These are phyloP conservation scores for Lasioglossum morio DNA, from an alignment of 2,888 invertebrate genomes.

Conservation along the genomic window DNA sequence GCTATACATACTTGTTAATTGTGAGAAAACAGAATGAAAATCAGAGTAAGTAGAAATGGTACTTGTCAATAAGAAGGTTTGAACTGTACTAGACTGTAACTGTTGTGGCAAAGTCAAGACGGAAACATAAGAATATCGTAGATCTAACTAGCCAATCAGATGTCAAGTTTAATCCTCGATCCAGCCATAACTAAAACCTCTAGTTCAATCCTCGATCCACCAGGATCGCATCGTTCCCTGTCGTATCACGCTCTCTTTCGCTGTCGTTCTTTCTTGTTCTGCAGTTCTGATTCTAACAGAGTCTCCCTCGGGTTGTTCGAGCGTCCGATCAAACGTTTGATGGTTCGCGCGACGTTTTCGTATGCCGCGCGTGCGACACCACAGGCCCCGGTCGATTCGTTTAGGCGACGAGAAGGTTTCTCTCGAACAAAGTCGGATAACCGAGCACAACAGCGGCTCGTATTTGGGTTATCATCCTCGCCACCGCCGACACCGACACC, in stretches of 20 bases:
- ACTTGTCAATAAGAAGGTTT: too few species aligned
- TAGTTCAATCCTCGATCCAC: not conserved
- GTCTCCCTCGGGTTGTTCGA: not conserved
- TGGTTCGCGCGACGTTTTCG: not conserved
- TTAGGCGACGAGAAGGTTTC: conserved; percentile 46
- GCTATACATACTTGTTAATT: too few species aligned
- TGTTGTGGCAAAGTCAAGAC: too few species aligned
- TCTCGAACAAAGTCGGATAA: conserved; percentile 60
- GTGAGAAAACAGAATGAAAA: too few species aligned
- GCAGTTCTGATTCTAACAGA: not conserved
- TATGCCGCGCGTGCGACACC: not conserved
- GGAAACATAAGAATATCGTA: too few species aligned
- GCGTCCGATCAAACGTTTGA: not conserved
- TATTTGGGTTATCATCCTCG: conserved; percentile 76
- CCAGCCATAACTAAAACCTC: too few species aligned
- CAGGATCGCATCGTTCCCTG: not conserved
- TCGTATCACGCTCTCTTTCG: not conserved
- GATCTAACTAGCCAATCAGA: too few species aligned
- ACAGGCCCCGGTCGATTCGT: not conserved
- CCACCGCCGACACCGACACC: conserved; percentile 11
- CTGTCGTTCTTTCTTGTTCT: not conserved
- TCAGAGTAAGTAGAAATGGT: too few species aligned
- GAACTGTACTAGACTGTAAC: too few species aligned
- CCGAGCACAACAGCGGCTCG: conserved; percentile 41
- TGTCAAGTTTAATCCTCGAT: too few species aligned